Evolutionary conservation across 2,888 invertebrate species (phyloP).

Genomic region (Micoletzkya japonica): DNA sequence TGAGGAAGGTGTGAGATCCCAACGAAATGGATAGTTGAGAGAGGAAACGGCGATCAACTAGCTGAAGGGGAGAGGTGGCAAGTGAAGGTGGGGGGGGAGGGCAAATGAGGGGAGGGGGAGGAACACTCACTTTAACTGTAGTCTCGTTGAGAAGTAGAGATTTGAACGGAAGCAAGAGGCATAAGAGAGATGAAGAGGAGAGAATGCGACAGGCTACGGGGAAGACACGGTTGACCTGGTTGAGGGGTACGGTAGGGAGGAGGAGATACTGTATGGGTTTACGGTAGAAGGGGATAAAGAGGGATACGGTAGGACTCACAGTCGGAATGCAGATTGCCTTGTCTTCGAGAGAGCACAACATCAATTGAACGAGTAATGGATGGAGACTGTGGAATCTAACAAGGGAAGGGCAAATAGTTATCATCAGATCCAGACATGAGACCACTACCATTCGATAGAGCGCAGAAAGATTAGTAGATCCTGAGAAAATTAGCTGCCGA

Average conservation of each 20-base stretch:
- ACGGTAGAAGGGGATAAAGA: background rate
- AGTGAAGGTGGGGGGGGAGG: no score
- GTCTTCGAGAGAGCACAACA: constrained; percentile 14
- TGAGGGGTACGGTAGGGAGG: background rate
- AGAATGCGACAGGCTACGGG: constrained; percentile 40
- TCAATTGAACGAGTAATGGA: constrained; percentile 17
- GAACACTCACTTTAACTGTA: constrained; percentile 39
- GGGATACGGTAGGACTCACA: background rate
- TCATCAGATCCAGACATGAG: no score
- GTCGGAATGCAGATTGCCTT: constrained; percentile 1
- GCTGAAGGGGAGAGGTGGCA: constrained; percentile 33
- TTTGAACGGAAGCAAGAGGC: constrained; percentile 40
- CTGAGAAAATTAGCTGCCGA: no score
- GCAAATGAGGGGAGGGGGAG: background rate
- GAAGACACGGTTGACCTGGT: constrained; percentile 40
- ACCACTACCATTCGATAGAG: no score
- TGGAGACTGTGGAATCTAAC: constrained; percentile 19
- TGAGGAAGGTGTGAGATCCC: constrained; percentile 50
- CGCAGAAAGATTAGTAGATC: no score
- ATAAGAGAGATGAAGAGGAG: constrained; percentile 33
- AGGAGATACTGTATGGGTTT: background rate
- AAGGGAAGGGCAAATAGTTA: no score
- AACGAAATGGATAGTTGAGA: constrained; percentile 52
- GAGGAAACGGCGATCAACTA: constrained; percentile 57
- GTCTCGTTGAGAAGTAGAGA: constrained; percentile 42